These are phyloP conservation scores for Delphinapterus leucas DNA, from an alignment of 2,113 vertebrate species.

Conservation along the genomic window DNA sequence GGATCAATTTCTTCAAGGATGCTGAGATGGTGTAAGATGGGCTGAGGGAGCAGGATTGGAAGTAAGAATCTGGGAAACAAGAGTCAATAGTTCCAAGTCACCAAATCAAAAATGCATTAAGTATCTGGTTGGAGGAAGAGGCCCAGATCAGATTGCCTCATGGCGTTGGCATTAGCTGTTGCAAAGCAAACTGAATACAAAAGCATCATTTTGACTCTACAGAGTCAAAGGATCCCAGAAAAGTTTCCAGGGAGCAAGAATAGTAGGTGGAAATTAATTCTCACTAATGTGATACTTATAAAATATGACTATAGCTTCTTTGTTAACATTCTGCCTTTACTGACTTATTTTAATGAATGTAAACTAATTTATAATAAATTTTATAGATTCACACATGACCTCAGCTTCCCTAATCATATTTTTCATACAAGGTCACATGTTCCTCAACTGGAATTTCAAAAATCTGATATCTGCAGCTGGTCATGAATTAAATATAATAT, in stretches of 20 bases:
- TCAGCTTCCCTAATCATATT: not conserved
- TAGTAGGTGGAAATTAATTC: not conserved
- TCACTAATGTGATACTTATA: not conserved
- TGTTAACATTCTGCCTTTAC: not conserved
- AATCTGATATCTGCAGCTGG: not conserved
- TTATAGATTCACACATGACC: not conserved
- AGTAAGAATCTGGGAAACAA: not conserved
- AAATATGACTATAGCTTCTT: not conserved
- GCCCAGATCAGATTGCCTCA: not conserved
- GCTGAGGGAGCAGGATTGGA: not conserved
- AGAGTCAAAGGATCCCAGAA: not conserved
- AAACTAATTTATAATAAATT: not conserved
- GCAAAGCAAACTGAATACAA: not conserved
- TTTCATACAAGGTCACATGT: not conserved
- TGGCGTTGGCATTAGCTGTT: not conserved
- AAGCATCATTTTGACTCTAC: not conserved
- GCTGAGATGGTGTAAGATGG: not conserved
- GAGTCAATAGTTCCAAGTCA: not conserved
- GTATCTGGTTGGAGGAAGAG: not conserved
- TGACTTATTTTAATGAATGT: not conserved
- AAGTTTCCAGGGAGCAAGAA: not conserved
- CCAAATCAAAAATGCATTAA: not conserved
- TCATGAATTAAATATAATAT: not conserved
- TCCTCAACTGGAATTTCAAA: conserved; percentile 6
- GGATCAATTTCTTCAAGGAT: not conserved